Base-by-base conservation (phyloP, 2,113 vertebrate genomes). In the Melierax canorus region DNA sequence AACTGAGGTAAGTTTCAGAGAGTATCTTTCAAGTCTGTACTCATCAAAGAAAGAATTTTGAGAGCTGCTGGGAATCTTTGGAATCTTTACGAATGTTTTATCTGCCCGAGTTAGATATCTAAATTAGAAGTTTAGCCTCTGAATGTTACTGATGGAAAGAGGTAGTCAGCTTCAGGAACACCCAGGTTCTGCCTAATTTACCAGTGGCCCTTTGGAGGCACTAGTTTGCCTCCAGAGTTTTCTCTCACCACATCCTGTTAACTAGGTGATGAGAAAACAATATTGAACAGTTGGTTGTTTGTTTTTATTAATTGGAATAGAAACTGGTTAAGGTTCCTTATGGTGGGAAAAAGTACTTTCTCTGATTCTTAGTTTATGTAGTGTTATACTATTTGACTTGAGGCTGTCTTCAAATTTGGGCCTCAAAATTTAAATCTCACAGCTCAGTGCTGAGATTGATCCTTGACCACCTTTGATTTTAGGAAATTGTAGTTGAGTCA, bases 1-100 rank as follows among this genome's bases (percentile, higher is more conserved):
- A 86, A 99, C 99, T 1, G 99, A 99, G 99, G 99, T 99, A 64
- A 39, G 86, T 51, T 79, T 45, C n/a, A 24, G 68, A 10, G 55
- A 41, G 30, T 23, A 4, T 53, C 64, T 67, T 2, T 59, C 56
- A 71, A 29, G 22, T 51, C 75, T 66, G 21, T 58, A 6, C 43
- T 80, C 4, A 3, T 12, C 20, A 30, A 60, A 39, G 76, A 34
- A 29, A 45, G 34, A 64, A 51, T 73, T 71, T 27, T 58, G n/a
- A 74, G 67, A 68, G 10, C 53, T 91, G 30, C 62, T 91, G 29
- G 46, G 51, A 15, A 26, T 23, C 34, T 73, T 11, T 88, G 39
- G 69, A 86, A 43, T 66, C 34, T 80, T 53, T 4, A 29, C 29
- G 17, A 32, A 3, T 72, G 26, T 64, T 75, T 83, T 32, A 60